Evolutionary conservation across 1,140 invertebrate genomes (phyloP), one percentile per base, ranked within the genome.

Genomic region (Piezodorus guildinii): DNA sequence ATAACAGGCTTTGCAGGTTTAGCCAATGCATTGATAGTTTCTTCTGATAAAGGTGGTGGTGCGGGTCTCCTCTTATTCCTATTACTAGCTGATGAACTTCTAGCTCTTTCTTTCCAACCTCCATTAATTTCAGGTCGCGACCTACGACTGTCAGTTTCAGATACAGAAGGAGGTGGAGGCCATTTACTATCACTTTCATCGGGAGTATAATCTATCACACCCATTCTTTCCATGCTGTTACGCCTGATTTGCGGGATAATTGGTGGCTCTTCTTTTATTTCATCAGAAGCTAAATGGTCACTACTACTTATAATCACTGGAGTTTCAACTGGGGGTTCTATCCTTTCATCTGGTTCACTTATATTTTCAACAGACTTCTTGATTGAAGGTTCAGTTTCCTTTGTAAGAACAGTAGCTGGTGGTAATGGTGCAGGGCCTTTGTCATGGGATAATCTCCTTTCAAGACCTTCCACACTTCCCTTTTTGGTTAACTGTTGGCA

Each of bases 351-450:
- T 23, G 52, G 52, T 21, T 49, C n/a, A 14, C 5, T 14, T 6
- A 49, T 21, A 44, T 34, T 30, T 60, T 60, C 58, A 39, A 17
- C 14, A 8, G 27, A 12, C 43, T 60, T 60, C 19, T 17, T 60
- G 43, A 39, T 34, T 30, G 45, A 27, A 30, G 63, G 12, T 23
- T 56, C 52, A 6, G 52, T n/a, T 23, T 56, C 52, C 17, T 56
- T 56, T 25, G 23, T 8, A 17, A n/a, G 17, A 5, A 68, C 59
- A 51, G 74, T 70, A 59, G 74, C 72, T 23, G 82, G 82, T 59
- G 83, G 84, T 30, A 79, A 78, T 3, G 84, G 85, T 51, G 85
- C 85, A 62, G 84, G 84, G 51, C 85, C 84, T 72, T 87, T 87
- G 67, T 86, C 84, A 69, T 73, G 69, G 14, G 72, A 72, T 43